Evolutionary conservation across 2,888 invertebrate genomes (phyloP).

Genomic region (Lepeophtheirus nordmannii): DNA sequence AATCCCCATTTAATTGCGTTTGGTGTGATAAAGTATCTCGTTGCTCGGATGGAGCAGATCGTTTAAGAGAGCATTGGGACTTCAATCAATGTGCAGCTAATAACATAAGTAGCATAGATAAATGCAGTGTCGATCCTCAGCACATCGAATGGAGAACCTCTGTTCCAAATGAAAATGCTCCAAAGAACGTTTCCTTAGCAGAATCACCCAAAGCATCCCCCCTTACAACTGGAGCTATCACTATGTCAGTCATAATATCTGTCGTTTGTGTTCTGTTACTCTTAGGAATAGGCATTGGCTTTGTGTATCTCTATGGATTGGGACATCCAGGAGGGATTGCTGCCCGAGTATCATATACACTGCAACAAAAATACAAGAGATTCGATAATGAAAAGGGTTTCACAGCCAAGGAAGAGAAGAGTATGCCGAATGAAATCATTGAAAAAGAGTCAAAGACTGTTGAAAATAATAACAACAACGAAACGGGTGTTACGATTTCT

Average conservation of each 20-base stretch:
- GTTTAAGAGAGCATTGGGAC: conserved; percentile 21
- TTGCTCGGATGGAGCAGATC: conserved; percentile 22
- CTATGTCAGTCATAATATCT: conserved; percentile 11
- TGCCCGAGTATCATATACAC: not conserved
- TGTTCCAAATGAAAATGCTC: not conserved
- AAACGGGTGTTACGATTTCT: not conserved
- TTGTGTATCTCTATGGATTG: conserved; percentile 20
- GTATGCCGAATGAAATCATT: not conserved
- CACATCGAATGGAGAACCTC: conserved; percentile 19
- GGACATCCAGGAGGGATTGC: conserved; percentile 13
- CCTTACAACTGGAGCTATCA: not conserved
- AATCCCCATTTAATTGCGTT: conserved; percentile 6
- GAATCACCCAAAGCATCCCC: not conserved
- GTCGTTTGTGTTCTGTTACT: conserved; percentile 13
- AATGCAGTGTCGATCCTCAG: not conserved
- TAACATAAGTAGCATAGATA: conserved; percentile 9
- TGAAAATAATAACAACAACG: not conserved
- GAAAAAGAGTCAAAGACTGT: not conserved
- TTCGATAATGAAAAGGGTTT: conserved; percentile 8
- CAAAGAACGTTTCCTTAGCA: not conserved
- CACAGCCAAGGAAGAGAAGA: not conserved
- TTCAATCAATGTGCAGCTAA: conserved; percentile 1
- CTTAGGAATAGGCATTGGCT: not conserved
- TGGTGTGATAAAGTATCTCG: conserved; percentile 15
- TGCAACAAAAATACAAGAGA: conserved; percentile 8